Base-by-base conservation (phyloP, 2,888 invertebrate genomes). In the Trichacis sp. region DNA sequence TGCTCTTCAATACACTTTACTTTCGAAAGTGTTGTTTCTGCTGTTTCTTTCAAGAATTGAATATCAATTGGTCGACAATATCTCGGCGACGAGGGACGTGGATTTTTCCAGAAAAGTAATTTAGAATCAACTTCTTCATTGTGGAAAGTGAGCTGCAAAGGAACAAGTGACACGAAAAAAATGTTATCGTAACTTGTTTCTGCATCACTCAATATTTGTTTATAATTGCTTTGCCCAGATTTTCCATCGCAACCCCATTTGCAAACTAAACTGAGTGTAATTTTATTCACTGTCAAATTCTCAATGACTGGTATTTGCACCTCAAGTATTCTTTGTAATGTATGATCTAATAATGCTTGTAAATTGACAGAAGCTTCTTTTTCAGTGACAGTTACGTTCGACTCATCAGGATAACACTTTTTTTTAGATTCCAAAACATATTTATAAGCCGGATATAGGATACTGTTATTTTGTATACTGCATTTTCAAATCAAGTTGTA, bases 201-300 rank as follows among this genome's bases (percentile, higher is more conserved):
- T 9, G 74, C 69, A 54, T 78, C 77, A 45, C 61, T 53, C 18
- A 75, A 71, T 60, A 71, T 73, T 57, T 76, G 73, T 63, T 79
- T 77, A 48, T 59, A 77, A 42, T 75, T 65, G 6, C 64, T 15
- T 54, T 76, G 75, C 24, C 74, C 72, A 1, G 74, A 76, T 24
- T 3, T 24, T 2, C 75, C 76, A 54, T 76, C 76, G 63, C 73
- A 76, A 11, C 73, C 74, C 73, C 73, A 76, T 70, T 75, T 75
- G 12, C 48, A 73, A 19, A 75, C 64, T 29, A 77, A 42, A 24
- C 8, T 24, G 8, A 8, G 24, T 24, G 20, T 60, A 24, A 24
- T 24, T 24, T 24, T 24, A 24, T 15, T 40, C n/a, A 5, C 4
- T 40, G 4, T 9, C n/a, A 15, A 40, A 40, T 9, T 40, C n/a